Conservation (phyloP, 2,888 invertebrate species). For the Napeogenes sylphis region DNA sequence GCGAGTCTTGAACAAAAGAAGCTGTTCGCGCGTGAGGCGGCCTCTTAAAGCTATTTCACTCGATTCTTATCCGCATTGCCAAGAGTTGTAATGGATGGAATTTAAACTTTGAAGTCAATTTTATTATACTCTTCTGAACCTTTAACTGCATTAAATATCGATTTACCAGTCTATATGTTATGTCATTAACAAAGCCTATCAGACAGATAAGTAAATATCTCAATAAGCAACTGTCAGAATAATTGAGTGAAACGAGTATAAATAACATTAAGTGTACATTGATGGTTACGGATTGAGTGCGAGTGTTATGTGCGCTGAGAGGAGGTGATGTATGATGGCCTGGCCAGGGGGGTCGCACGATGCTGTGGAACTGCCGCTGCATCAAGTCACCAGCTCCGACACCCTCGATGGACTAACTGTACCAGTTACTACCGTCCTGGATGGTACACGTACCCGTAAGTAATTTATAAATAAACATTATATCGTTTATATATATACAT, state of each 20-base stretch:
- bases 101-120: conserved; percentile 8
- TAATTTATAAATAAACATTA: conserved; percentile 19
- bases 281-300: conserved; percentile 15
- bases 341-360: conserved; percentile 67
- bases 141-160: background rate
- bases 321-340: conserved; percentile 54
- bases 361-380: conserved; percentile 59
- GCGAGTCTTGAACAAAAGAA: conserved; percentile 16
- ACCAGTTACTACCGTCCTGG: conserved; percentile 41
- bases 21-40: conserved; percentile 1
- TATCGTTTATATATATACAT: too few species aligned
- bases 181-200: background rate
- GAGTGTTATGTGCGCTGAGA: conserved; percentile 31
- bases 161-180: background rate
- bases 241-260: conserved; percentile 11
- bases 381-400: conserved; percentile 37
- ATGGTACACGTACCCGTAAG: conserved; percentile 46
- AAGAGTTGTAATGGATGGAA: conserved; percentile 12
- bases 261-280: conserved; percentile 14
- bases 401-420: conserved; percentile 41
- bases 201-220: too few species aligned
- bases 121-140: background rate
- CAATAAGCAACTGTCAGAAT: conserved; percentile 11
- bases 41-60: conserved; percentile 2
- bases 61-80: conserved; percentile 6